phyloP scores from a whole-genome alignment of 2,113 vertebrate genomes.

The Sarotherodon lohbergeri region DNA sequence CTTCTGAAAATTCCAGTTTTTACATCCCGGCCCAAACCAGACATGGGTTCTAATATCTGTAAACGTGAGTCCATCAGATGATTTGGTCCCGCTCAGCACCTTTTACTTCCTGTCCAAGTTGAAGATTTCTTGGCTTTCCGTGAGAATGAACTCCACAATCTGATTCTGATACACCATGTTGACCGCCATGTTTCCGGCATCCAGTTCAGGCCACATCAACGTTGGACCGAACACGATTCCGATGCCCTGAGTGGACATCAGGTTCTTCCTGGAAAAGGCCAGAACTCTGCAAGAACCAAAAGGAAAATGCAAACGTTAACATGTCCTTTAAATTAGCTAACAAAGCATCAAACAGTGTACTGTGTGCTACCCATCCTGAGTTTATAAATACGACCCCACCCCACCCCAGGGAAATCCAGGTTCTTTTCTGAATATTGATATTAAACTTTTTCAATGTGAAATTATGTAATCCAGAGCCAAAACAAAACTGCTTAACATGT shows the following conservation, averaged over 20 bases:
- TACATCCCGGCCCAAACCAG: not conserved
- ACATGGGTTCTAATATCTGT: not conserved
- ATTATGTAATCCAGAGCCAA: not conserved
- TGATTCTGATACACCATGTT: slow-evolving; percentile 97
- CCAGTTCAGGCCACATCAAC: slow-evolving; percentile 87
- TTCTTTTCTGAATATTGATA: not conserved
- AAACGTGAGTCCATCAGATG: not conserved
- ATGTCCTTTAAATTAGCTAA: not conserved
- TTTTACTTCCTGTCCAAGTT: slow-evolving; percentile 49
- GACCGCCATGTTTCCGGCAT: slow-evolving; percentile 85
- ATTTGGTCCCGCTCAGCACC: not conserved
- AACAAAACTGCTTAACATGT: not conserved
- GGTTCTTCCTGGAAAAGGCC: slow-evolving; percentile 80
- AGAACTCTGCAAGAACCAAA: slow-evolving; percentile 78
- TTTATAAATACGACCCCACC: not conserved
- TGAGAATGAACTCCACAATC: slow-evolving; percentile 89
- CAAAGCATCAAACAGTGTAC: not conserved
- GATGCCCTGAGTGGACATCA: slow-evolving; percentile 92
- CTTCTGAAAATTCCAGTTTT: not conserved
- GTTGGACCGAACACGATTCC: slow-evolving; percentile 95
- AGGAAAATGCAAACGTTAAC: not conserved
- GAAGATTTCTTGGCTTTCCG: slow-evolving; percentile 83
- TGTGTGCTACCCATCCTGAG: not conserved
- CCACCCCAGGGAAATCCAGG: not conserved
- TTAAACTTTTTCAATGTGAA: not conserved